Percentiles rank a stretch among this genome's conserved stretches.
Evolutionary conservation across 2,888 invertebrate species (phyloP).

Genomic region (Schrankia costaestrigalis): DNA sequence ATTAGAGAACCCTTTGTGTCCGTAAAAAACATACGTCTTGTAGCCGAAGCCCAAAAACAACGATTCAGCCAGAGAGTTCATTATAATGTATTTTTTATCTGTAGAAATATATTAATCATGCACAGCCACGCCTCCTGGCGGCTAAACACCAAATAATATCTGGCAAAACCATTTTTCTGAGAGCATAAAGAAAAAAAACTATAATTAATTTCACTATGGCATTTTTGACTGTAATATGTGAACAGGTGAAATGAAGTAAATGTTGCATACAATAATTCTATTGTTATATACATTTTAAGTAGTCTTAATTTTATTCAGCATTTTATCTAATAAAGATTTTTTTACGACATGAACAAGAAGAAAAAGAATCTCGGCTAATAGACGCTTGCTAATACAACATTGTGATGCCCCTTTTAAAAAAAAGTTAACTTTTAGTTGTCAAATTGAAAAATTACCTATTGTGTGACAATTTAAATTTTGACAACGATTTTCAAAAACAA

Average conservation of each 20-base stretch:
- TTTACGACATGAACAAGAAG: no score
- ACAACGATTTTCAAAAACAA: no score
- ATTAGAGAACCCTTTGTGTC: slow-evolving; percentile 21
- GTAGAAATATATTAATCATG: slow-evolving; percentile 77
- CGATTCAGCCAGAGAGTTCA: slow-evolving; percentile 53
- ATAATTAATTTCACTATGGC: slow-evolving; percentile 73
- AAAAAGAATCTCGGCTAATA: no score
- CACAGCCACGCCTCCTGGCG: slow-evolving; percentile 66
- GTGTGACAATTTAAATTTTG: no score
- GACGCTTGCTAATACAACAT: no score
- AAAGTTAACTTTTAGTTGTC: no score
- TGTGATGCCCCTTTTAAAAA: no score
- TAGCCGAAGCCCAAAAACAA: slow-evolving; percentile 31
- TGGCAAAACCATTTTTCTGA: slow-evolving; percentile 65
- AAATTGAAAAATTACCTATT: no score
- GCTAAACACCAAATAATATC: slow-evolving; percentile 79
- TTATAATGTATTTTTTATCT: slow-evolving; percentile 65
- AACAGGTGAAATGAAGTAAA: slow-evolving; percentile 65
- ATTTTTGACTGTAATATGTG: slow-evolving; percentile 54
- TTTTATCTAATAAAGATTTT: no score
- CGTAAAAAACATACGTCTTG: slow-evolving; percentile 30
- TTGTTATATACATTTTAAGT: slow-evolving; percentile 18
- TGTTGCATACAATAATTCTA: slow-evolving; percentile 47
- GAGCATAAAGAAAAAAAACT: slow-evolving; percentile 57
- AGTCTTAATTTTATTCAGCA: no score